These are phyloP conservation scores for Typhlichthys subterraneus DNA, from an alignment of 2,797 vertebrate genomes.

Conservation along the genomic window DNA sequence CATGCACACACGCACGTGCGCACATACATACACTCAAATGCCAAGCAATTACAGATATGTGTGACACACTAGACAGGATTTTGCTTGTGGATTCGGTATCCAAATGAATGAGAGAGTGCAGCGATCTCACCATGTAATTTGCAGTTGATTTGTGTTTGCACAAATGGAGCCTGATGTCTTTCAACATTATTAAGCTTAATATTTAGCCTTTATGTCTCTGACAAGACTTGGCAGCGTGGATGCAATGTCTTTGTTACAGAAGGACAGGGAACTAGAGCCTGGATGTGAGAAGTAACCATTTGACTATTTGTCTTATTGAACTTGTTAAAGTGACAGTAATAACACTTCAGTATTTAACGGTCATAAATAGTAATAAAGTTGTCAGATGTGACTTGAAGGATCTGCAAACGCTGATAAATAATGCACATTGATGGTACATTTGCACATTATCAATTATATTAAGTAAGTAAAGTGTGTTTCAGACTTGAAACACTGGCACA, in stretches of 20 bases:
- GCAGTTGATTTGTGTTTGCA: slow-evolving; percentile 68
- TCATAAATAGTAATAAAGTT: slow-evolving; percentile 33
- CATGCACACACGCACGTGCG: slow-evolving; percentile 27
- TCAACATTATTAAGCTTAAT: slow-evolving; percentile 62
- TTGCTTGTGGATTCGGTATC: slow-evolving; percentile 61
- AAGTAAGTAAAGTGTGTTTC: too few relatives aligned
- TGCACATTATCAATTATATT: neutral
- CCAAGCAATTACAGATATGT: slow-evolving; percentile 74
- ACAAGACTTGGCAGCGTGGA: slow-evolving; percentile 49
- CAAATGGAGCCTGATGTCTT: slow-evolving; percentile 66
- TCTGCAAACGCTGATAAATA: slow-evolving; percentile 2
- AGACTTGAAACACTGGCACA: too few relatives aligned
- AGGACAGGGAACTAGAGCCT: slow-evolving; percentile 13
- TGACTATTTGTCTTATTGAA: slow-evolving; percentile 14
- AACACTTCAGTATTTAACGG: slow-evolving; percentile 8
- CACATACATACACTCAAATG: slow-evolving; percentile 41
- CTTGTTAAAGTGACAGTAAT: slow-evolving; percentile 31
- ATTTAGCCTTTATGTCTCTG: slow-evolving; percentile 51
- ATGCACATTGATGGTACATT: slow-evolving; percentile 1
- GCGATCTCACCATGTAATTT: slow-evolving; percentile 72
- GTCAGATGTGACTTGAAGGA: slow-evolving; percentile 3
- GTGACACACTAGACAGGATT: slow-evolving; percentile 73
- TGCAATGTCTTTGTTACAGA: slow-evolving; percentile 37
- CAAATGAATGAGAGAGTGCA: slow-evolving; percentile 66
- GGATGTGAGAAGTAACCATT: slow-evolving; percentile 25